phyloP scores from a whole-genome alignment of 2,113 vertebrate species.

The Spheniscus mendiculus region DNA sequence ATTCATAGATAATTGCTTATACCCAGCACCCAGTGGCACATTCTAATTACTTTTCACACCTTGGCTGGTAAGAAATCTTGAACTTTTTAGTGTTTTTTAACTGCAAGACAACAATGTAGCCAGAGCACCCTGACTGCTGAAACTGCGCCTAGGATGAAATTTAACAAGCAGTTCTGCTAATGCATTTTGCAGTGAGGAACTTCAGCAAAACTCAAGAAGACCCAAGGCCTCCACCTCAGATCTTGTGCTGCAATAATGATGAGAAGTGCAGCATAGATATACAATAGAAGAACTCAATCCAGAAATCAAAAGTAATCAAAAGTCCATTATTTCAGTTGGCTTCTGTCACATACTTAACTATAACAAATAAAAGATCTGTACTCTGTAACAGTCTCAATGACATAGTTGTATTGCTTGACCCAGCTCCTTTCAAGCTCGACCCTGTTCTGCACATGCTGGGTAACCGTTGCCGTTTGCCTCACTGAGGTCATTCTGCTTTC shows the following conservation, averaged over 20 bases:
- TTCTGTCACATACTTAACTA: background rate
- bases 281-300: constrained; percentile 11
- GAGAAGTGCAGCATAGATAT: background rate
- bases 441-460: constrained; percentile 13
- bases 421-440: constrained; percentile 8
- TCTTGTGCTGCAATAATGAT: background rate
- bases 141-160: background rate
- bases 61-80: constrained; percentile 33
- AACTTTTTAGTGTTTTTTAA: constrained; percentile 35
- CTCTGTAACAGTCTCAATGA: background rate
- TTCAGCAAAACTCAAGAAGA: constrained; percentile 2
- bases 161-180: constrained; percentile 15
- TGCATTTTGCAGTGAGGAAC: constrained; percentile 13
- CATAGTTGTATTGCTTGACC: background rate
- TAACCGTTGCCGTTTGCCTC: background rate
- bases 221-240: background rate
- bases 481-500: constrained; percentile 17
- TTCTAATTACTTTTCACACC: constrained; percentile 70
- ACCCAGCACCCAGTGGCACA: constrained; percentile 22
- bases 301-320: constrained; percentile 41
- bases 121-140: background rate
- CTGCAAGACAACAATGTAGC: constrained; percentile 2
- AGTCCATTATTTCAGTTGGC: constrained; percentile 15
- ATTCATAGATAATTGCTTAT: constrained; percentile 60
- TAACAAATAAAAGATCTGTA: background rate